Conservation (phyloP, 2,888 invertebrate genomes). For the Taenaris catops region DNA sequence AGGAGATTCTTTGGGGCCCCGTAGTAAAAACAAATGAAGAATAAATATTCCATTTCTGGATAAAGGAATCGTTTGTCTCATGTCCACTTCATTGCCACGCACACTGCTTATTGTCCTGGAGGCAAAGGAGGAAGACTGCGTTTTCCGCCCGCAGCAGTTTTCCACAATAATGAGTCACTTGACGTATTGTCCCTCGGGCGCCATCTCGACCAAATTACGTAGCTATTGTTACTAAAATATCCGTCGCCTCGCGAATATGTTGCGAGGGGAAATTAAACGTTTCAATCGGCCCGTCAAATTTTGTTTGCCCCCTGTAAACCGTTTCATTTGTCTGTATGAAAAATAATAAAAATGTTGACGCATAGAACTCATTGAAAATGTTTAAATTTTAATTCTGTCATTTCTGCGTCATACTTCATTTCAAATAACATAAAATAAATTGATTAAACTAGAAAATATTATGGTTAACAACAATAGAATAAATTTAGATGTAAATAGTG, state of each 20-base stretch:
- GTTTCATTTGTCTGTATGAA: background rate
- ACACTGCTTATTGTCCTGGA: slow-evolving; percentile 40
- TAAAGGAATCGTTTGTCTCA: background rate
- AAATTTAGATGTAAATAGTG: too few relatives aligned
- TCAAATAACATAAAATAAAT: too few relatives aligned
- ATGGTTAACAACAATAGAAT: too few relatives aligned
- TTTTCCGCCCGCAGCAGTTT: slow-evolving; percentile 57
- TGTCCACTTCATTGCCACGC: slow-evolving; percentile 1
- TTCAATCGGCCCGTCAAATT: slow-evolving; percentile 38
- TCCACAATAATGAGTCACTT: slow-evolving; percentile 71
- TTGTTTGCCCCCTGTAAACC: slow-evolving; percentile 1
- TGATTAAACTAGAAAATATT: too few relatives aligned
- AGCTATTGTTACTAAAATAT: slow-evolving; percentile 69
- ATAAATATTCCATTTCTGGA: background rate
- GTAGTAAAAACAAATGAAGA: too few relatives aligned
- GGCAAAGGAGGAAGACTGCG: slow-evolving; percentile 46
- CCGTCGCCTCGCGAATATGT: slow-evolving; percentile 68
- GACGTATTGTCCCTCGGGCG: slow-evolving; percentile 66
- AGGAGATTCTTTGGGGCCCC: too few relatives aligned
- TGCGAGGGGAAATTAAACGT: slow-evolving; percentile 71
- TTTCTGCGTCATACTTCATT: too few relatives aligned
- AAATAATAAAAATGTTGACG: too few relatives aligned
- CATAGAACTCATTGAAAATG: too few relatives aligned
- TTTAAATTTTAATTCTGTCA: too few relatives aligned
- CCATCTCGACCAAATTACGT: slow-evolving; percentile 68